A percentile compares a stretch with the other conserved stretches of the same genome.
Evolutionary conservation across 2,797 vertebrate genomes (phyloP).

Genomic region (Danio kyathit): DNA sequence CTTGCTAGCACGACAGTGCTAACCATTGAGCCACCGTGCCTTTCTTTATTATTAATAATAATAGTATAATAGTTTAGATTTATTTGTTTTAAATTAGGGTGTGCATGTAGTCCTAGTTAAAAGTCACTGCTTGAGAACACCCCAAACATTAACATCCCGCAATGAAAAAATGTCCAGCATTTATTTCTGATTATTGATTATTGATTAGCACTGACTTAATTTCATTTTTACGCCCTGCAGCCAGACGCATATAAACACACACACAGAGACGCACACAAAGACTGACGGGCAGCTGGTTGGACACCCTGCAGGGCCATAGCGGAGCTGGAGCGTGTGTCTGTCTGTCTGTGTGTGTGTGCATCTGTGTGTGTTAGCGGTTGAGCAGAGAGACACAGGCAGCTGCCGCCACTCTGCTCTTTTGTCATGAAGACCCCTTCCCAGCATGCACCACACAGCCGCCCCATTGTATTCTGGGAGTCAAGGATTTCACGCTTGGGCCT

Average conservation of each 20-base stretch:
- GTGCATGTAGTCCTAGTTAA: neutral
- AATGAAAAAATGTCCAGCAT: slow-evolving; percentile 41
- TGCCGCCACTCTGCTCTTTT: slow-evolving; percentile 87
- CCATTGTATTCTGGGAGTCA: slow-evolving; percentile 80
- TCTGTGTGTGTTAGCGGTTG: slow-evolving; percentile 22
- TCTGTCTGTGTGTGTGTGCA: slow-evolving; percentile 32
- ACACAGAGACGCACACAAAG: slow-evolving; percentile 27
- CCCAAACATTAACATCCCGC: slow-evolving; percentile 41
- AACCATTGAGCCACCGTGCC: too few relatives aligned
- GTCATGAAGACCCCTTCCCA: slow-evolving; percentile 79
- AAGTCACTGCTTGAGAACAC: neutral
- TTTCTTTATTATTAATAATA: too few relatives aligned
- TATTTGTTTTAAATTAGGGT: neutral
- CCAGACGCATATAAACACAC: slow-evolving; percentile 18
- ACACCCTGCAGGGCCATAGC: slow-evolving; percentile 68
- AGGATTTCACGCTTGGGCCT: slow-evolving; percentile 85
- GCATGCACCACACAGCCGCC: slow-evolving; percentile 84
- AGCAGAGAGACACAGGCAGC: slow-evolving; percentile 79
- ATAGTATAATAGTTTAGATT: too few relatives aligned
- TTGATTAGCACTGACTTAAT: slow-evolving; percentile 61
- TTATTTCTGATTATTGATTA: slow-evolving; percentile 64
- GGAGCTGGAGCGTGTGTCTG: slow-evolving; percentile 15
- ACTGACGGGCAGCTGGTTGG: slow-evolving; percentile 59
- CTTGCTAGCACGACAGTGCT: too few relatives aligned
- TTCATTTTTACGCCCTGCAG: slow-evolving; percentile 48